These are phyloP conservation scores for Acanthiza pusilla DNA, from an alignment of 2,797 vertebrate species.

Conservation along the genomic window DNA sequence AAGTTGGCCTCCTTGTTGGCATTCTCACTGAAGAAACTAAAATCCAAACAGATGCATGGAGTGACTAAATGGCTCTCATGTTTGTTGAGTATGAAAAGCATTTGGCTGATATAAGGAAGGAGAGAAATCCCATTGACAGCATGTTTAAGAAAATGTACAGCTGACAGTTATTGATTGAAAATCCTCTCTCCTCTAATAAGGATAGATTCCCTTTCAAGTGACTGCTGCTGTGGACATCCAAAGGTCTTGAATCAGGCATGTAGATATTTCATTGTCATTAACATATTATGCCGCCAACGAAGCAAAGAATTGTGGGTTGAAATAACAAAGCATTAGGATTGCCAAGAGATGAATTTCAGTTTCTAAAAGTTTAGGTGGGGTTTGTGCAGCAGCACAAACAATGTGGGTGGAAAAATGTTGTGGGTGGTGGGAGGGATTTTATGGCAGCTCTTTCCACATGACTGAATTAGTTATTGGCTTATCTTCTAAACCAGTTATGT, in stretches of 20 bases:
- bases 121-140: constrained; percentile 22
- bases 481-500: constrained; percentile 59
- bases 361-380: constrained; percentile 60
- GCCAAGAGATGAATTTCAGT: constrained; percentile 57
- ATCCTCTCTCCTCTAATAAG: constrained; percentile 35
- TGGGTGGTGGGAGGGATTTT: constrained; percentile 65
- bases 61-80: constrained; percentile 28
- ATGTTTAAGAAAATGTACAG: constrained; percentile 45
- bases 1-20: neutral
- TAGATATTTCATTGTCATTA: constrained; percentile 12
- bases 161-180: constrained; percentile 63
- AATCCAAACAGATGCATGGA: constrained; percentile 9
- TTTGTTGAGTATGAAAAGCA: constrained; percentile 10
- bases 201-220: constrained; percentile 53
- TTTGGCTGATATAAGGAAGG: constrained; percentile 2
- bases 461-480: constrained; percentile 65
- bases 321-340: constrained; percentile 52
- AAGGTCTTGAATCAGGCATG: constrained; percentile 21
- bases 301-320: constrained; percentile 24
- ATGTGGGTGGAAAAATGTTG: constrained; percentile 60
- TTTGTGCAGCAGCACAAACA: constrained; percentile 63
- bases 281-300: constrained; percentile 7
- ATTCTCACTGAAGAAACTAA: neutral
- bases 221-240: constrained; percentile 17
- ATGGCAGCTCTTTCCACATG: constrained; percentile 61